Conservation (phyloP, 2,113 vertebrate genomes). For the Corythaeola cristata region DNA sequence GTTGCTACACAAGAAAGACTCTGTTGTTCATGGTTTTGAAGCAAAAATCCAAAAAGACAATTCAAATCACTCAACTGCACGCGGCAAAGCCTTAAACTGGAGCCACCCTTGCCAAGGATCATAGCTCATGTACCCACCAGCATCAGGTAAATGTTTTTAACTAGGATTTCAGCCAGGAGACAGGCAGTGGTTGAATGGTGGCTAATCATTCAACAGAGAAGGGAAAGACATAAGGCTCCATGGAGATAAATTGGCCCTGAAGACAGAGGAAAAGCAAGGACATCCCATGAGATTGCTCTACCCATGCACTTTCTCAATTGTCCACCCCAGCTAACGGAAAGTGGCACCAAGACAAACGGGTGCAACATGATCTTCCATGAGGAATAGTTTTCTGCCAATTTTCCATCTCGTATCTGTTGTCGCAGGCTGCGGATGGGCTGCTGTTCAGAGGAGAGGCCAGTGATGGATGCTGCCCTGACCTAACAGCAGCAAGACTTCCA, state of each 20-base stretch:
- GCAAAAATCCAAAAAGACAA: neutral
- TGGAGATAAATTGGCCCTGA: neutral
- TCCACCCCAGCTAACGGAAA: neutral
- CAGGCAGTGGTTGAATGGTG: neutral
- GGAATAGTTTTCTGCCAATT: neutral
- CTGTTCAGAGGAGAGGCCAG: neutral
- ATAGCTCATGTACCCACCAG: neutral
- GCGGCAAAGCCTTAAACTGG: accelerated
- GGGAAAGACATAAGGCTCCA: neutral
- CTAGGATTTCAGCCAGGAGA: neutral
- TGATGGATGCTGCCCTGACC: slow-evolving; percentile 67
- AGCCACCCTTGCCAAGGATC: neutral
- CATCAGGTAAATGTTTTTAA: neutral
- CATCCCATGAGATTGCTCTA: neutral
- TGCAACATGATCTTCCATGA: neutral
- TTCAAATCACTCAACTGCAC: neutral
- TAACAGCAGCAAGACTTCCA: slow-evolving; percentile 59
- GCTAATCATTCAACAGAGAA: neutral
- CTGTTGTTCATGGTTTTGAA: neutral
- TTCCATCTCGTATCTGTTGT: slow-evolving; percentile 4
- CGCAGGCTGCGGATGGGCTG: neutral
- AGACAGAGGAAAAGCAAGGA: neutral
- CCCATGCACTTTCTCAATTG: neutral
- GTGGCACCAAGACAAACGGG: neutral
- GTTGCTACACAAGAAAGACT: neutral